Base-by-base conservation (phyloP, 2,888 invertebrate genomes). In the Omphaloscelis lunosa region DNA sequence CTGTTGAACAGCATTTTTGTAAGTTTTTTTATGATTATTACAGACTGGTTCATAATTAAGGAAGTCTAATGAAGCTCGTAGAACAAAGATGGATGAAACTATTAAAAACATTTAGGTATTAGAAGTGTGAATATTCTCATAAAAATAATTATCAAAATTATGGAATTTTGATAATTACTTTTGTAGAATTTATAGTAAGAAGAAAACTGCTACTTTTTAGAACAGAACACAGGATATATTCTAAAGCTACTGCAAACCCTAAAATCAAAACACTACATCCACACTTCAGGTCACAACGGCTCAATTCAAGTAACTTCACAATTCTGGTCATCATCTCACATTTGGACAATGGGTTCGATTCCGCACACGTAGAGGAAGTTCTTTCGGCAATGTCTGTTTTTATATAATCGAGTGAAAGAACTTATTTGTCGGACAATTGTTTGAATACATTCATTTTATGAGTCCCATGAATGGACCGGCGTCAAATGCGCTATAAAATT, bases 311-410 rank as follows among this genome's bases (percentile, higher is more conserved):
- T 81, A 77, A 62, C 65, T 86, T 88, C 84, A 83, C 83, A 79
- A 89, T 89, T 87, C 88, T 87, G 83, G 65, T 68, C 89, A 80
- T 84, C 80, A 82, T 83, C 82, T 83, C 34, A 79, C 65, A 73
- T 85, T 86, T 71, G 71, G 83, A 85, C 89, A 89, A 89, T 89
- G 84, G 79, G 80, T 75, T 69, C 83, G 78, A 91, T 91, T 91
- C 91, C 74, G 76, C 34, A 76, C 91, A 90, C 91, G 91, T 88
- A 91, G 53, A 90, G 91, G 91, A 91, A 91, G 90, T 90, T 70
- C 74, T 77, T 88, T 89, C 73, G 82, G 86, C 86, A 84, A 79
- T 66, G 86, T 80, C 77, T 86, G 79, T 59, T 73, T 80, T 75
- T 69, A 69, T 59, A 72, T 17, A 72, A 72, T 34, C 62, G 62